These are phyloP conservation scores for Dipodomys ordii DNA, from an alignment of 2,113 vertebrate genomes.

Conservation along the genomic window DNA sequence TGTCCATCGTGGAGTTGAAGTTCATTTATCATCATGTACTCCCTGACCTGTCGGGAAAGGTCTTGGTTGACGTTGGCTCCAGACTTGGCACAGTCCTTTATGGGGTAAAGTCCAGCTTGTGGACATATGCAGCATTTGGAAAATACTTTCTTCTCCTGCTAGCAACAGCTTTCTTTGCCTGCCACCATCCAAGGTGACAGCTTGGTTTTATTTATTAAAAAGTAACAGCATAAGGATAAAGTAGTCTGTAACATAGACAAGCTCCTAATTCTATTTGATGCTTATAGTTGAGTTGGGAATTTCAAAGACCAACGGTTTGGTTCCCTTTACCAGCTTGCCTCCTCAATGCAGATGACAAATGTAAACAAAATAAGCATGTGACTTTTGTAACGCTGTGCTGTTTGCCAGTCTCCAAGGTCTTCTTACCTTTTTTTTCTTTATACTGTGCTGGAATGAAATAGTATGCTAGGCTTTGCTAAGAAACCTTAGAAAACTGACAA, in stretches of 20 bases:
- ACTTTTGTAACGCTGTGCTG: not conserved
- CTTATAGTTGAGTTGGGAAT: constrained; percentile 32
- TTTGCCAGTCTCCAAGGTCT: not conserved
- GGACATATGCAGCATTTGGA: constrained; percentile 81
- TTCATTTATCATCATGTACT: constrained; percentile 94
- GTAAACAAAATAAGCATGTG: not conserved
- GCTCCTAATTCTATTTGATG: not conserved
- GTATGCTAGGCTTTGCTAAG: constrained; percentile 69
- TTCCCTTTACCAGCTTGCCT: constrained; percentile 56
- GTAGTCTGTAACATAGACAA: not conserved
- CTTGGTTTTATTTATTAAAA: constrained; percentile 69
- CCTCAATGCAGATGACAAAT: not conserved
- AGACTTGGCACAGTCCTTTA: constrained; percentile 95
- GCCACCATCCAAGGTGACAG: constrained; percentile 73
- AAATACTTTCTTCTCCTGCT: constrained; percentile 82
- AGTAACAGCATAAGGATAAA: constrained; percentile 56
- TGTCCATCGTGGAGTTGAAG: constrained; percentile 93
- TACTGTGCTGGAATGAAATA: constrained; percentile 25
- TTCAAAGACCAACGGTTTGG: constrained; percentile 48
- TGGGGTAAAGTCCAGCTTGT: constrained; percentile 89
- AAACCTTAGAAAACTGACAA: constrained; percentile 72
- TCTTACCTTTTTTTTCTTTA: constrained; percentile 10
- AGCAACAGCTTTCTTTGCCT: constrained; percentile 72
- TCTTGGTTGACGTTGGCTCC: constrained; percentile 95
- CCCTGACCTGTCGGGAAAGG: constrained; percentile 92